Evolutionary conservation across 1,140 invertebrate species (phyloP), one percentile per base, ranked within the genome.

Genomic region (Tetragonula clypearis): DNA sequence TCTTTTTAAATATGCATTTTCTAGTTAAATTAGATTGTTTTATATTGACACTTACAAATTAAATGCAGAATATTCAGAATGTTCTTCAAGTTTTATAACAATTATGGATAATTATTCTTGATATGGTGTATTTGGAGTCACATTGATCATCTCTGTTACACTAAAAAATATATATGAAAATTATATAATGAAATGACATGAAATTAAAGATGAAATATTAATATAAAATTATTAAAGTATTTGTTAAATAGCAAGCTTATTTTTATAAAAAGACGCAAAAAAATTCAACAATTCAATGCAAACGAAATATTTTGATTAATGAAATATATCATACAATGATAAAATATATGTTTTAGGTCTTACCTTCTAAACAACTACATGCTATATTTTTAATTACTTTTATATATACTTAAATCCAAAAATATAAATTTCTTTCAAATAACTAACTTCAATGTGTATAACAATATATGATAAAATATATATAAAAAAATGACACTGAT

Each of bases 121-220:
- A 92, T 97, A 97, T 23, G 97, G 96, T 55, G 97, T 97, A 79
- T 96, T 96, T 56, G 97, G 97, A 92, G 97, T 97, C 23, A 98
- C 97, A 93, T 97, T 97, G 86, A 97, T 97, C 96, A 97, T 97
- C 94, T 97, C 97, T 87, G 96, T 97, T 82, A 96, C 97, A 92
- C 97, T 97, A 95, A 84, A 96, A 96, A 90, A 92, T n/a, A 85
- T 49, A 79, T 26, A 69, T 78, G 0, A 92, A 93, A 93, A 91
- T 87, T 76, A 82, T 86, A 87, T 12, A 19, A 65, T 49, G 8
- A 78, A 66, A 49, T 76, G 6, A 60, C 14, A 76, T 30, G 4
- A 35, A 41, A 15, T 71, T 21, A 49, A 75, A 17, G 26, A 55
- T 60, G 60, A 74, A 56, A 35, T 73, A 71, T 66, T 66, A 76